Evolutionary conservation across 1,140 invertebrate species (phyloP), one percentile per base, ranked within the genome.

Genomic region (Elymnias hypermnestra): DNA sequence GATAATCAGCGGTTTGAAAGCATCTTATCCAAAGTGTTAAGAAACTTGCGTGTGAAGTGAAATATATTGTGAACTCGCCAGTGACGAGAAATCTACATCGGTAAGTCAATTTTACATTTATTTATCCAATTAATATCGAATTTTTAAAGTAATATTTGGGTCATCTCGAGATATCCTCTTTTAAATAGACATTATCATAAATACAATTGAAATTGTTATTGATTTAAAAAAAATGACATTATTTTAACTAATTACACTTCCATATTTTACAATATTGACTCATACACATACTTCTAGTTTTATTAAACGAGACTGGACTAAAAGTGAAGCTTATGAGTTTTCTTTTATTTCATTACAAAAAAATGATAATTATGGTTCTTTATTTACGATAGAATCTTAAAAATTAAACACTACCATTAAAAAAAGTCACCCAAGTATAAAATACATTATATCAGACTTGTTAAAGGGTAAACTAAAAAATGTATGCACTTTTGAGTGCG

Each of bases 1-100:
- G 0, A 1, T 17, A n/a, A n/a, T 17, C 7, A 9, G 8, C 18
- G 17, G 31, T 33, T 33, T 33, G 31, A 33, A 33, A 33, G 31
- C 31, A 33, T 17, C 31, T 7, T 10, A 12, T 12, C 13, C 9
- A 29, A 29, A 33, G 31, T 33, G 31, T n/a, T n/a, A 15, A 15
- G 2, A 8, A 10, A 33, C 8, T 17, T 33, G 13, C 13, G 31
- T 33, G 31, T 33, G 31, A 33, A 33, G 31, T 33, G 31, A 33
- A 15, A 15, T 17, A 33, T 17, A 33, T 33, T 33, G 31, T 33
- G 31, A 14, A 18, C 31, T 17, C 13, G 4, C 31, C 13, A 12
- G 31, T 33, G 31, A 33, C 31, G 31, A 33, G 17, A 33, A n/a
- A 7, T n/a, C 13, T 33, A 7, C n/a, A 10, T n/a, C 15, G 31